These are phyloP conservation scores for Gobiocypris rarus DNA, from an alignment of 2,113 vertebrate species.

Conservation along the genomic window DNA sequence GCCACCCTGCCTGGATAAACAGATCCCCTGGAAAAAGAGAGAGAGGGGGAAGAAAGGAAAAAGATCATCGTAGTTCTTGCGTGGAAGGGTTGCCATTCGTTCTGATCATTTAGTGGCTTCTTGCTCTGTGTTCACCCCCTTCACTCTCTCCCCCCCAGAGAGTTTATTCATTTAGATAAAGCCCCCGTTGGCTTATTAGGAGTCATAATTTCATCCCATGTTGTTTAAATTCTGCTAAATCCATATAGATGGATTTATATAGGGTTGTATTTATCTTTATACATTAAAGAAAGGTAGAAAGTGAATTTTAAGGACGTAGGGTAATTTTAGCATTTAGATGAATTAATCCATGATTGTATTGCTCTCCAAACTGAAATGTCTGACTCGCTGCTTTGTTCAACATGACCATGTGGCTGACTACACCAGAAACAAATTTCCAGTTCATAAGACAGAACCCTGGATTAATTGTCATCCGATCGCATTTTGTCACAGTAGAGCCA, in stretches of 20 bases:
- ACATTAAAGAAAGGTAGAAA: background rate
- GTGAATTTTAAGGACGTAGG: background rate
- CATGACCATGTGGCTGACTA: background rate
- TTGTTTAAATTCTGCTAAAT: slow-evolving; percentile 51
- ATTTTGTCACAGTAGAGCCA: background rate
- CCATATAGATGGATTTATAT: slow-evolving; percentile 45
- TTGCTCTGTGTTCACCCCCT: slow-evolving; percentile 29
- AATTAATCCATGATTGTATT: background rate
- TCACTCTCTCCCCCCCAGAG: slow-evolving; percentile 31
- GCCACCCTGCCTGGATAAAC: slow-evolving; percentile 67
- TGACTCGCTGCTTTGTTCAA: background rate
- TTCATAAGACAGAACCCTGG: background rate
- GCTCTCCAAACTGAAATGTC: background rate
- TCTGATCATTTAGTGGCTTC: slow-evolving; percentile 46
- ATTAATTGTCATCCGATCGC: background rate
- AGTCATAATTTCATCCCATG: slow-evolving; percentile 48
- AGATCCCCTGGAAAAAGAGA: slow-evolving; percentile 61
- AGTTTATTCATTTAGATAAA: slow-evolving; percentile 61
- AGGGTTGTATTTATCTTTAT: background rate
- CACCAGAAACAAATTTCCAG: background rate
- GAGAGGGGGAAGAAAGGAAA: slow-evolving; percentile 36
- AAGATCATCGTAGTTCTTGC: slow-evolving; percentile 37
- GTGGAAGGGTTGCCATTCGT: slow-evolving; percentile 40
- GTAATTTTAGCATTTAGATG: background rate
- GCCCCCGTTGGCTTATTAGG: slow-evolving; percentile 47